These are phyloP conservation scores for Pseudomyrmex flavicornis DNA, from an alignment of 1,140 invertebrate species.

Conservation along the genomic window DNA sequence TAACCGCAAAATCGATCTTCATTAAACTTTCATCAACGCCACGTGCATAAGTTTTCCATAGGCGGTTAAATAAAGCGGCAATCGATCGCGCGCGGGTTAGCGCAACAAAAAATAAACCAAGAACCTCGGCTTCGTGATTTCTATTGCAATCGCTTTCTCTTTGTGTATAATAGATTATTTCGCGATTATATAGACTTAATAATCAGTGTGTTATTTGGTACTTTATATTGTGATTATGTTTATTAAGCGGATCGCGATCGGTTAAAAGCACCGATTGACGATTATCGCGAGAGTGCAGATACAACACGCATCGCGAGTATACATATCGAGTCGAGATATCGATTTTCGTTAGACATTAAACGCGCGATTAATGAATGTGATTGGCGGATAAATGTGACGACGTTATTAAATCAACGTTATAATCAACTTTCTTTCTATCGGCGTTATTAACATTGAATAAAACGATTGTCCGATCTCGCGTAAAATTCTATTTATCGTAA, in stretches of 20 bases:
- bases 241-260: not conserved
- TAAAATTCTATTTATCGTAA: not conserved
- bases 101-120: not conserved
- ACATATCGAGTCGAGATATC: not conserved
- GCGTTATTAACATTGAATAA: not conserved
- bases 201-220: not conserved
- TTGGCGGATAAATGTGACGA: slow-evolving; percentile 8
- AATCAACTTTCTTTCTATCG: not conserved
- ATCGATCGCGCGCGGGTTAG: slow-evolving; percentile 33
- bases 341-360: slow-evolving; percentile 35
- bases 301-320: too few relatives aligned
- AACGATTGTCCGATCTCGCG: too few relatives aligned
- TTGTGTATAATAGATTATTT: not conserved
- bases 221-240: not conserved
- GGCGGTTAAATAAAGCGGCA: slow-evolving; percentile 46
- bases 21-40: slow-evolving; percentile 50
- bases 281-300: not conserved
- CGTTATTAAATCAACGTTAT: not conserved
- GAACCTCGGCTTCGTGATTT: not conserved
- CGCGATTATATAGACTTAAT: not conserved
- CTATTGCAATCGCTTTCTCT: slow-evolving; percentile 7
- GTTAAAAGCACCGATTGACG: not conserved
- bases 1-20: slow-evolving; percentile 49
- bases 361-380: slow-evolving; percentile 37
- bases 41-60: slow-evolving; percentile 49